Conservation (phyloP, 2,113 vertebrate species). For the Antigone vipio region DNA sequence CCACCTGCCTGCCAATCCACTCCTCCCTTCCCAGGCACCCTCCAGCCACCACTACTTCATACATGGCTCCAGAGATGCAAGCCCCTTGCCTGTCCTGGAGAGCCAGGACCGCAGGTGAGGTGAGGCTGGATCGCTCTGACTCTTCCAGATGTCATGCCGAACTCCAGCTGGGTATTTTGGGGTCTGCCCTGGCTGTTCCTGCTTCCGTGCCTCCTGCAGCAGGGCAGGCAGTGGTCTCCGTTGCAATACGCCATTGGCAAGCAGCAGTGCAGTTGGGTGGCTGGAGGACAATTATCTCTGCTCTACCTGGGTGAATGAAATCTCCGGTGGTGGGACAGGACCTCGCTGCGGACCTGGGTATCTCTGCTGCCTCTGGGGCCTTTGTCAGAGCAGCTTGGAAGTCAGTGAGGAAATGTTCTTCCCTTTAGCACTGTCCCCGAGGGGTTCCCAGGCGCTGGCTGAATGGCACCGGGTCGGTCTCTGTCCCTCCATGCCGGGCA, state of each 20-base stretch:
- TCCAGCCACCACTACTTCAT: not conserved
- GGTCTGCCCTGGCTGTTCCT: not conserved
- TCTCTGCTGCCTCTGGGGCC: not conserved
- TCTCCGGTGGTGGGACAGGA: not conserved
- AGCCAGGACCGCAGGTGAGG: rapidly evolving
- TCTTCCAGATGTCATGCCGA: not conserved
- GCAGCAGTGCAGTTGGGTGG: not conserved
- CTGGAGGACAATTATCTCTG: not conserved
- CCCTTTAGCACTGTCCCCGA: not conserved
- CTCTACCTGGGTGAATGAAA: not conserved
- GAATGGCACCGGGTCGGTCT: rapidly evolving
- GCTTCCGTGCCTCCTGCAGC: not conserved
- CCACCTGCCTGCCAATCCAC: not conserved
- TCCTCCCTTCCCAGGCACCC: not conserved
- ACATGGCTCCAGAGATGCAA: not conserved
- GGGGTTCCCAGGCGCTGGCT: not conserved
- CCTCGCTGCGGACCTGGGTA: rapidly evolving
- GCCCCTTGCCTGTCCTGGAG: not conserved
- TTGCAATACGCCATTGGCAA: not conserved
- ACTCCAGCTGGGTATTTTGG: not conserved
- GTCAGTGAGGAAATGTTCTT: not conserved
- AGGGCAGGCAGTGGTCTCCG: not conserved
- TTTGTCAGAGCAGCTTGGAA: not conserved
- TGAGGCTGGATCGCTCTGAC: not conserved
- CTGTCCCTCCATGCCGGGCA: not conserved